phyloP scores from a whole-genome alignment of 37 sponge, comb jelly and placozoan genomes.

The Axinella damicornis region DNA sequence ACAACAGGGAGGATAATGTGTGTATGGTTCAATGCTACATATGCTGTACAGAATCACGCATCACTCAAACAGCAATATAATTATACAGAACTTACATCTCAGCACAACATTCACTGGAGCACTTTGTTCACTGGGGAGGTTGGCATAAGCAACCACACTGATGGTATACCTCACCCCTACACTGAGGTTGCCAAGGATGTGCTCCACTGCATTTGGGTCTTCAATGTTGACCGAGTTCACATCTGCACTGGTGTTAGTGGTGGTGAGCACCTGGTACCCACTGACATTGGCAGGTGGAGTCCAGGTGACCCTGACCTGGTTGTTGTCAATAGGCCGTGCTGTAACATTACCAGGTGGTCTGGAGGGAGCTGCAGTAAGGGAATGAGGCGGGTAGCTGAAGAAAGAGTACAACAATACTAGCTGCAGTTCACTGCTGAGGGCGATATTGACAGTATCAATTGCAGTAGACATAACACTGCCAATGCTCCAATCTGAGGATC shows the following conservation, averaged over 20 bases:
- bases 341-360: background rate
- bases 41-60: no score
- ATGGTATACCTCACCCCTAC: conserved; percentile 28
- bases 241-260: background rate
- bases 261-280: background rate
- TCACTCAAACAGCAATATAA: no score
- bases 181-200: background rate
- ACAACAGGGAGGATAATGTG: background rate
- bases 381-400: background rate
- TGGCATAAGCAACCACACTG: conserved; percentile 18
- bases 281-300: background rate
- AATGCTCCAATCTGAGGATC: background rate
- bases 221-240: background rate
- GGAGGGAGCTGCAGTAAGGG: background rate
- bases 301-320: conserved; percentile 3
- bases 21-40: no score
- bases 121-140: conserved; percentile 22
- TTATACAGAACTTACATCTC: conserved; percentile 22
- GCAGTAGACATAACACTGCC: background rate
- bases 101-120: background rate
- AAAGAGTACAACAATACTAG: background rate
- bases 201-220: background rate
- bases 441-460: background rate
- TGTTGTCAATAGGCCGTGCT: background rate
- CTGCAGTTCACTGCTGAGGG: no score